Evolutionary conservation across 2,797 vertebrate species (phyloP).

Genomic region (Lepidocolaptes lacrymiger): DNA sequence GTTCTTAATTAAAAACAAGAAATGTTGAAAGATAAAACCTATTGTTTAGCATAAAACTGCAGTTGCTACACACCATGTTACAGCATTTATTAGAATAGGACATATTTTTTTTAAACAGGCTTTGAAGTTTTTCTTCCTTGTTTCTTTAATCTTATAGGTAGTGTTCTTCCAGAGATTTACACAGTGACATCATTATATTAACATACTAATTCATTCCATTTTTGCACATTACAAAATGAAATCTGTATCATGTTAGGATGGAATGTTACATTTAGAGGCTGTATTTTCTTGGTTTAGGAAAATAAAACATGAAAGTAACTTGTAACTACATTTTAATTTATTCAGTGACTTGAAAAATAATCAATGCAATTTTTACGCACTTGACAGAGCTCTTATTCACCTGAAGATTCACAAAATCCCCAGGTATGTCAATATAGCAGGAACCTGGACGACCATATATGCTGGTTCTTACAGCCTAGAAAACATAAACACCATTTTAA

Average conservation of each 20-base stretch:
- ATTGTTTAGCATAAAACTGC: neutral
- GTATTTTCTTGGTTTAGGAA: neutral
- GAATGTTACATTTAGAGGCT: neutral
- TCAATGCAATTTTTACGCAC: constrained; percentile 71
- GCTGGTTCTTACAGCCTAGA: constrained; percentile 91
- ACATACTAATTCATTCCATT: neutral
- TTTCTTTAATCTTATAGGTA: neutral
- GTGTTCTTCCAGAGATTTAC: neutral
- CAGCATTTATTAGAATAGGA: neutral
- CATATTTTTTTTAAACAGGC: neutral
- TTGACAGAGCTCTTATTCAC: constrained; percentile 83
- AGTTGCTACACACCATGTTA: neutral
- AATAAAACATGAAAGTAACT: neutral
- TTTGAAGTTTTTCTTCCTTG: neutral
- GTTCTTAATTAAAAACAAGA: neutral
- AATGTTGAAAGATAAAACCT: neutral
- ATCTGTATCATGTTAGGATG: neutral
- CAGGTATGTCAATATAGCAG: constrained; percentile 94
- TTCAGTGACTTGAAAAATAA: constrained; percentile 5
- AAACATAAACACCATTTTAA: neutral
- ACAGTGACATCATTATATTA: neutral
- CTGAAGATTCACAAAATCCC: constrained; percentile 90
- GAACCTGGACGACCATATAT: constrained; percentile 93
- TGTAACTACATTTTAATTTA: neutral
- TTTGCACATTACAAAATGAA: neutral